Percentiles rank a stretch among this genome's conserved stretches.
phyloP scores from a whole-genome alignment of 1,140 invertebrate species.

The Phymastichus coffea region DNA sequence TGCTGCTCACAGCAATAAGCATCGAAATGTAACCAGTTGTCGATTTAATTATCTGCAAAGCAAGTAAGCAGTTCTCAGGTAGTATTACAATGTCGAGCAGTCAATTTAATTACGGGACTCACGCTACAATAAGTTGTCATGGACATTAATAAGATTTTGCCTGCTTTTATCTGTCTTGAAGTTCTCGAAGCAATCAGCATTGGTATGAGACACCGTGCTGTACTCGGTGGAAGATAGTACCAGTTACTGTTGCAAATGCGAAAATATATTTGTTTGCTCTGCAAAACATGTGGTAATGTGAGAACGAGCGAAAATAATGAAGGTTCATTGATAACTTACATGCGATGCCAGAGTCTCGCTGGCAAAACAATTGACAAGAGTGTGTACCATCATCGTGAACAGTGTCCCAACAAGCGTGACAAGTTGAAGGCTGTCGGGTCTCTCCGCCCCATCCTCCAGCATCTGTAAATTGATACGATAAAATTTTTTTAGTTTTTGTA shows the following conservation, averaged over 20 bases:
- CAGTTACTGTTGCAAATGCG: constrained; percentile 2
- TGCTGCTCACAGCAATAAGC: not conserved
- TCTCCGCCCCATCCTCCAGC: not conserved
- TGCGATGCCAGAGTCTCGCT: not conserved
- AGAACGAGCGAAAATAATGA: not conserved
- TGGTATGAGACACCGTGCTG: not conserved
- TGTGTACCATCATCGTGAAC: not conserved
- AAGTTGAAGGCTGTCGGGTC: not conserved
- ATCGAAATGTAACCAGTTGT: constrained; percentile 6
- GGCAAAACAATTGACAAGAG: not conserved
- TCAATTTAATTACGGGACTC: not conserved
- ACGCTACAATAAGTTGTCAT: not conserved
- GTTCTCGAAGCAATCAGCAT: not conserved
- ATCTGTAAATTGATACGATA: not conserved
- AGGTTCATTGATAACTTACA: not conserved
- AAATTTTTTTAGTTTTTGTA: not conserved
- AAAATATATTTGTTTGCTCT: not conserved
- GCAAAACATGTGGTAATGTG: not conserved
- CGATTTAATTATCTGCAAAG: constrained; percentile 5
- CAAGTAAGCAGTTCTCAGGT: too few species aligned
- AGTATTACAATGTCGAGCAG: not conserved
- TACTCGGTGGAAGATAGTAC: not conserved
- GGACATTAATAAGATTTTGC: not conserved
- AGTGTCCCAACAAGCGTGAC: not conserved
- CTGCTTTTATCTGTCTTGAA: not conserved